Evolutionary conservation across 2,888 invertebrate genomes (phyloP), one percentile per base, ranked within the genome.

Genomic region (Uropetala carovei): DNA sequence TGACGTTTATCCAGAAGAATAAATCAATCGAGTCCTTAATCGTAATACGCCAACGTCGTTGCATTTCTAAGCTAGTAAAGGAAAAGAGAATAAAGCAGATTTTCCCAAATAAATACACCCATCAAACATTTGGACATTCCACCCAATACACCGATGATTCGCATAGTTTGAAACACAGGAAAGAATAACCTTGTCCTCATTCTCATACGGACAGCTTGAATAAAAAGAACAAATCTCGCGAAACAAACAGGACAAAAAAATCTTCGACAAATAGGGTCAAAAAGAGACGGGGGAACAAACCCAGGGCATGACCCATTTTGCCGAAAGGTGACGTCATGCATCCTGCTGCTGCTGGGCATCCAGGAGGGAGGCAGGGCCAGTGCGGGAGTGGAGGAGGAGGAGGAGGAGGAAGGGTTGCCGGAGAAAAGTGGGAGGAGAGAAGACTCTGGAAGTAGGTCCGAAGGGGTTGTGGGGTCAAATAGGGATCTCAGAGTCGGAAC

Each of bases 281-380:
- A 22, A 43, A 3, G 64, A 13, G 22, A 22, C 86, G 13, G 60
- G 60, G 60, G 64, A 64, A 64, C 56, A 68, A 64, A 64, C 64
- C 64, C 60, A 89, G 64, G 89, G 89, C 89, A 89, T 89, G 89
- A 89, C 89, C 89, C 64, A 89, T 89, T 68, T 89, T 43, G 89
- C 43, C 30, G 64, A 30, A 16, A 18, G 18, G 89, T 89, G 89
- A 89, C 89, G 89, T 89, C 89, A 43, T 30, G 56, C 64, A 64
- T 89, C 89, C 64, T 64, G 89, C 86, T 86, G 89, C 86, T 86
- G 86, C 89, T 64, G 89, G 89, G 89, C 64, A 89, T 43, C 64
- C 30, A 43, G 89, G 27, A 30, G 60, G 68, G n/a, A 89, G 89
- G 56, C 43, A 43, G 43, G 5, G 75, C 5, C 13, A 75, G 75